phyloP scores from a whole-genome alignment of 2,888 invertebrate genomes.

The Abscondita cerata region DNA sequence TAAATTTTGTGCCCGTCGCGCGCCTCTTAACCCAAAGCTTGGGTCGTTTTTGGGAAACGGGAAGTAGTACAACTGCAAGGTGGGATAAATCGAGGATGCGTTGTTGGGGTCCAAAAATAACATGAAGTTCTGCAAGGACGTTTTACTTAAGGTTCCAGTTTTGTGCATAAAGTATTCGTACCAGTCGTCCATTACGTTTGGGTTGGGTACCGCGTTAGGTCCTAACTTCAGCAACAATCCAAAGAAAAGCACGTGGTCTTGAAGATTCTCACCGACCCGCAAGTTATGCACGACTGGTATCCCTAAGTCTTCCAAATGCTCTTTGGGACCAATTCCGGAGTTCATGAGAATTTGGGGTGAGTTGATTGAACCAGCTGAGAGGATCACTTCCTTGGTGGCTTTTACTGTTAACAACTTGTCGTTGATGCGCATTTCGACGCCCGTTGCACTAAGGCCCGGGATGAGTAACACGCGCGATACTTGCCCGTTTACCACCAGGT shows the following conservation, averaged over 20 bases:
- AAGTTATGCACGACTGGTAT: neutral
- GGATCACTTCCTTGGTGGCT: constrained; percentile 64
- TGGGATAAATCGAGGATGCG: constrained; percentile 14
- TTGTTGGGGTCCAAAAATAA: constrained; percentile 60
- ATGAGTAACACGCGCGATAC: constrained; percentile 64
- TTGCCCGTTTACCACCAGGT: constrained; percentile 61
- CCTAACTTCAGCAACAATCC: neutral
- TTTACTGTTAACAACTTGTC: constrained; percentile 43
- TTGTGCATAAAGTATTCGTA: constrained; percentile 61
- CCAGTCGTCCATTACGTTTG: constrained; percentile 44
- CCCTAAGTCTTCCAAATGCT: neutral
- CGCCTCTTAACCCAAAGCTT: no score
- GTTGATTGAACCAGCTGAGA: constrained; percentile 70
- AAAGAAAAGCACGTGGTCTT: neutral
- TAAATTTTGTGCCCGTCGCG: neutral
- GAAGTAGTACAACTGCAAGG: no score
- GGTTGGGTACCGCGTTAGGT: constrained; percentile 22
- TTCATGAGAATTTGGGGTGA: constrained; percentile 67
- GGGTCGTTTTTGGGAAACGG: no score
- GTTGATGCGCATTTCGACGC: constrained; percentile 53
- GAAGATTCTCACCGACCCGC: neutral
- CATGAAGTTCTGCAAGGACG: constrained; percentile 57
- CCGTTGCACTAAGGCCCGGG: constrained; percentile 54
- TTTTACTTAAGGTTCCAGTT: constrained; percentile 60
- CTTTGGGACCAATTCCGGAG: constrained; percentile 49